A percentile compares a stretch with the other conserved stretches of the same genome.
phyloP scores from a whole-genome alignment of 2,113 vertebrate species.

The Albula goreensis region DNA sequence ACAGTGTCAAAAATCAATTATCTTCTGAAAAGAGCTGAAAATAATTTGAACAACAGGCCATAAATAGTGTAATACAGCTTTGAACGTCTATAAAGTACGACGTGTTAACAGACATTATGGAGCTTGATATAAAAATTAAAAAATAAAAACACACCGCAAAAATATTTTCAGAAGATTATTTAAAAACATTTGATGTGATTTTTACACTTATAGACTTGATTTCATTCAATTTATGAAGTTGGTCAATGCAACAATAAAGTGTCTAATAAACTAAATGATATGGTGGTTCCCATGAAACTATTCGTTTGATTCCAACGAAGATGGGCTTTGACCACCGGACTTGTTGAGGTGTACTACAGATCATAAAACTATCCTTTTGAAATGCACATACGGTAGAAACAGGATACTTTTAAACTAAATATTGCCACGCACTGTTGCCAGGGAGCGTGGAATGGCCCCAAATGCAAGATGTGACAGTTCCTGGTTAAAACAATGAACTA shows the following conservation, averaged over 20 bases:
- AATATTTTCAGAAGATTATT: too few relatives aligned
- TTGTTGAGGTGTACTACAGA: not conserved
- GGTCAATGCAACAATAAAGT: not conserved
- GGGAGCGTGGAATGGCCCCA: not conserved
- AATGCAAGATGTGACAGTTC: not conserved
- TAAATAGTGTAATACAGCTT: too few relatives aligned
- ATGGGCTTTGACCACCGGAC: not conserved
- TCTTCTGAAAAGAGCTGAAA: too few relatives aligned
- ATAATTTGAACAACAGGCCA: too few relatives aligned
- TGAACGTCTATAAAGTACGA: too few relatives aligned
- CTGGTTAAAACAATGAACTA: constrained; percentile 14
- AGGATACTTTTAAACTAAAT: not conserved
- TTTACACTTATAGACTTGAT: not conserved
- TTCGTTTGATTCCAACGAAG: not conserved
- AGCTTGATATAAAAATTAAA: not conserved
- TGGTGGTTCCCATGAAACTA: not conserved
- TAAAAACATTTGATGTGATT: not conserved
- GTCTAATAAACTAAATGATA: not conserved
- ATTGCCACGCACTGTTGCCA: not conserved
- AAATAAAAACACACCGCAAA: not conserved
- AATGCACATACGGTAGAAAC: not conserved
- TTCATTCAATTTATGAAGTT: not conserved
- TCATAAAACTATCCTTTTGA: not conserved
- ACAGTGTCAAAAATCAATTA: too few relatives aligned
- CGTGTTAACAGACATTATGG: too few relatives aligned